phyloP scores from a whole-genome alignment of 2,888 invertebrate species.

The Tenthredo amoena region DNA sequence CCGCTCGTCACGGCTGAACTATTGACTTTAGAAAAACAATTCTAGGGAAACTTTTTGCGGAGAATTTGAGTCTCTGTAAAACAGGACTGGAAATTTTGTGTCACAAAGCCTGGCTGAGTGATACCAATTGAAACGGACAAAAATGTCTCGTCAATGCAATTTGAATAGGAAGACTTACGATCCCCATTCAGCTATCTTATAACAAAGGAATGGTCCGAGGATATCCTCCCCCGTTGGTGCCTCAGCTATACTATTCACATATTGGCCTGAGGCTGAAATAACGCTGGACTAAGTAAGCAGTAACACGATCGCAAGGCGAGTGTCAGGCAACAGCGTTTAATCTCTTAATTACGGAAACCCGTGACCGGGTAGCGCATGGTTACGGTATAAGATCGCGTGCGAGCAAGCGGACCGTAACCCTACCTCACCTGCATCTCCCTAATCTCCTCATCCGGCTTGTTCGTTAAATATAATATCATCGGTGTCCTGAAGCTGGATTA shows the following conservation, averaged over 20 bases:
- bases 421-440: conserved; percentile 64
- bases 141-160: too few relatives aligned
- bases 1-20: too few relatives aligned
- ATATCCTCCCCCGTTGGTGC: not conserved
- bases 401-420: conserved; percentile 72
- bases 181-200: too few relatives aligned
- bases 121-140: too few relatives aligned
- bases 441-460: conserved; percentile 76
- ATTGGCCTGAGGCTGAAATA: not conserved
- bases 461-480: conserved; percentile 75
- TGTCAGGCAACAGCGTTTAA: conserved; percentile 73
- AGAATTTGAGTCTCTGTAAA: too few relatives aligned
- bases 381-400: conserved; percentile 60
- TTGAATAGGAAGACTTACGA: too few relatives aligned
- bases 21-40: too few relatives aligned
- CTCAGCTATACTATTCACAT: not conserved
- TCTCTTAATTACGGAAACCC: conserved; percentile 74
- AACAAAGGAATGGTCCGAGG: not conserved
- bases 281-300: conserved; percentile 40
- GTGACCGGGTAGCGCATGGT: conserved; percentile 59
- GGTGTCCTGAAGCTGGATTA: conserved; percentile 57
- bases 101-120: too few relatives aligned
- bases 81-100: too few relatives aligned
- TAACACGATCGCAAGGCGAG: conserved; percentile 57
- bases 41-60: too few relatives aligned